phyloP scores from a whole-genome alignment of 2,797 vertebrate species.

The Phataginus tricuspis region DNA sequence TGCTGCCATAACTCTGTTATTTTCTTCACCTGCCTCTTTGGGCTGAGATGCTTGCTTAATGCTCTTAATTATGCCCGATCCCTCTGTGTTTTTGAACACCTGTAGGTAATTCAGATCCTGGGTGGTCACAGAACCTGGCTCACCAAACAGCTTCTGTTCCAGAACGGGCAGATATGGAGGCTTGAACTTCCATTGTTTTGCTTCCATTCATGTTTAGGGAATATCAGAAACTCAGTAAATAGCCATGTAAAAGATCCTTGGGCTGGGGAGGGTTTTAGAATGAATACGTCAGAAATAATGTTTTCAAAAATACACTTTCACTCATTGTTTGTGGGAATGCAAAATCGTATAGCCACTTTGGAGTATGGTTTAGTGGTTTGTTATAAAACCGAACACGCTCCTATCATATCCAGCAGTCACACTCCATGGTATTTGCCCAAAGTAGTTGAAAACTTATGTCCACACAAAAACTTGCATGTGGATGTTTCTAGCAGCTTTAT shows the following conservation, averaged over 20 bases:
- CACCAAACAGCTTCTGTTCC: background rate
- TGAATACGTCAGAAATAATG: background rate
- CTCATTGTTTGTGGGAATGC: background rate
- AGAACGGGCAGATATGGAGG: constrained; percentile 8
- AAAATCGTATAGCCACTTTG: background rate
- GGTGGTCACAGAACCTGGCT: constrained; percentile 65
- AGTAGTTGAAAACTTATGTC: background rate
- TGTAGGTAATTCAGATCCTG: constrained; percentile 68
- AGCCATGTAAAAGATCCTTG: background rate
- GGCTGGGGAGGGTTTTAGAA: background rate
- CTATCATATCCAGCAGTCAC: background rate
- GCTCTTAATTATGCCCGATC: constrained; percentile 65
- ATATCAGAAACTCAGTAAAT: too few species aligned
- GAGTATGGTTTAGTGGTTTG: background rate
- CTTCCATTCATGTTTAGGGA: background rate
- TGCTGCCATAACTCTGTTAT: constrained; percentile 49
- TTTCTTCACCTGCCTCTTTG: constrained; percentile 63
- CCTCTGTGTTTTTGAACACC: constrained; percentile 64
- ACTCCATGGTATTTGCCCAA: background rate
- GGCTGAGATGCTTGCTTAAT: constrained; percentile 70
- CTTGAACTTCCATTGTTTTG: background rate
- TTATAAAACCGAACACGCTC: background rate
- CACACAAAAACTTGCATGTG: background rate
- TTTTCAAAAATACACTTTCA: background rate
- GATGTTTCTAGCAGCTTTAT: background rate